Conservation (phyloP, 2,888 invertebrate species). For the Spisula solida region DNA sequence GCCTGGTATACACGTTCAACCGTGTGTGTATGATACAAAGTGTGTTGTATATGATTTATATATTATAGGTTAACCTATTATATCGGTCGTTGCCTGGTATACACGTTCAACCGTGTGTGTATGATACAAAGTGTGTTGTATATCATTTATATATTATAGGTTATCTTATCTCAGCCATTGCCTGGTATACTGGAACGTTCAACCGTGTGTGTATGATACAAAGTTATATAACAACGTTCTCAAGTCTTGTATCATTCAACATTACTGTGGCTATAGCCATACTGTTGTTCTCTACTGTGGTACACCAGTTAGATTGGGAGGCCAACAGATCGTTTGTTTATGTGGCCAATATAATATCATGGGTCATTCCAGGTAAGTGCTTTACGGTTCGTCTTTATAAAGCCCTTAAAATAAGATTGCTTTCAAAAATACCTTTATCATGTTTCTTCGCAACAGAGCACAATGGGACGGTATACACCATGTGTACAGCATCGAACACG, state of each 20-base stretch:
- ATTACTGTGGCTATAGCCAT: constrained; percentile 66
- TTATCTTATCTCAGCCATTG: background rate
- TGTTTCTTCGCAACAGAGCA: no score
- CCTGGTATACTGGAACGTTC: background rate
- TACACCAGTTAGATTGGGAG: constrained; percentile 9
- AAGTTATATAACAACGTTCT: constrained; percentile 67
- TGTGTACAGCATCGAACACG: no score
- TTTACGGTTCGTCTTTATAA: background rate
- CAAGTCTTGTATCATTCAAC: constrained; percentile 68
- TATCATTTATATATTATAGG: background rate
- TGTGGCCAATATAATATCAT: constrained; percentile 41
- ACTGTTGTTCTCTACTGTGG: constrained; percentile 55
- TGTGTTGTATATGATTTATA: no score
- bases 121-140: background rate
- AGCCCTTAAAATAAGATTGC: no score
- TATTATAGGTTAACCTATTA: background rate
- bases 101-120: background rate
- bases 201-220: constrained; percentile 52
- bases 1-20: background rate
- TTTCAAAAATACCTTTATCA: no score
- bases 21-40: no score
- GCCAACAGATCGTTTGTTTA: background rate
- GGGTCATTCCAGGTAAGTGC: constrained; percentile 58
- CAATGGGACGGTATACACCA: no score
- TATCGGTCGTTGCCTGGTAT: background rate